Percentiles rank a stretch among this genome's conserved stretches.
phyloP scores from a whole-genome alignment of 2,888 invertebrate species.

The Apamea crenata region DNA sequence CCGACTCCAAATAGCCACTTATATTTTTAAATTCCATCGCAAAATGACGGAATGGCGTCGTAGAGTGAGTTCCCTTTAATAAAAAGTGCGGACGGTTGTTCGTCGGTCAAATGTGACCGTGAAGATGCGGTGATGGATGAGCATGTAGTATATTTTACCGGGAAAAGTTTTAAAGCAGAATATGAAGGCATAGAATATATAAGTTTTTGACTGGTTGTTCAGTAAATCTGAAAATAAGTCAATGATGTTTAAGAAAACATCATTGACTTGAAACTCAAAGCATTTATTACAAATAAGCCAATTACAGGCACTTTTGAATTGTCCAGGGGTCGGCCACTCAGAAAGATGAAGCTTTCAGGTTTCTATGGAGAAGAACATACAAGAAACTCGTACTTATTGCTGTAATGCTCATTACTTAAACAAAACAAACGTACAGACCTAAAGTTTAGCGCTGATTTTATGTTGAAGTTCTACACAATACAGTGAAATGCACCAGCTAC shows the following conservation, averaged over 20 bases:
- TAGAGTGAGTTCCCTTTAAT: slow-evolving; percentile 20
- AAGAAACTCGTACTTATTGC: background rate
- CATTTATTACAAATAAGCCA: background rate
- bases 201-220: background rate
- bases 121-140: slow-evolving; percentile 16
- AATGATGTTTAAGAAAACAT: no score
- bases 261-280: background rate
- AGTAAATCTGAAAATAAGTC: background rate
- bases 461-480: background rate
- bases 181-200: background rate
- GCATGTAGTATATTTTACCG: background rate
- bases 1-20: slow-evolving; percentile 39
- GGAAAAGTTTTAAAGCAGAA: slow-evolving; percentile 9
- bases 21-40: slow-evolving; percentile 31
- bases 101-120: background rate
- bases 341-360: background rate
- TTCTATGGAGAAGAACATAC: background rate
- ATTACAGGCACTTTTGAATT: background rate
- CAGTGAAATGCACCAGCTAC: background rate
- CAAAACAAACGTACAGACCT: background rate
- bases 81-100: slow-evolving; percentile 14
- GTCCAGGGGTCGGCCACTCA: background rate
- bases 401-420: background rate
- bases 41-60: slow-evolving; percentile 20
- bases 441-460: background rate